Conservation (phyloP, 2,113 vertebrate species). For the Thymallus thymallus region DNA sequence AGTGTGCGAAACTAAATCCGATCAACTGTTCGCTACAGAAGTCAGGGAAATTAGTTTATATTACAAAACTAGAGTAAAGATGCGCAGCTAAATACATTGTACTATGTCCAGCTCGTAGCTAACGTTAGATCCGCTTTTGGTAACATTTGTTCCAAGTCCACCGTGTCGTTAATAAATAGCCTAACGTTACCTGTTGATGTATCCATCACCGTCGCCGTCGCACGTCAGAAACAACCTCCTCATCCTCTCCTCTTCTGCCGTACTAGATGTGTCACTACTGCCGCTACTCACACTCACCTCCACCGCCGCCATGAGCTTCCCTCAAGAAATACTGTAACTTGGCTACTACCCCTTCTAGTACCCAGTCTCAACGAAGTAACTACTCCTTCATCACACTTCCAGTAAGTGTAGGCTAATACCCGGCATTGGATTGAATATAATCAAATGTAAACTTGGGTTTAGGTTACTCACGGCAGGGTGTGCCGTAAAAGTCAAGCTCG, state of each 20-base stretch:
- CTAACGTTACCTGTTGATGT: constrained; percentile 82
- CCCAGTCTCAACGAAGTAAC: not conserved
- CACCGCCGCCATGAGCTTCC: constrained; percentile 73
- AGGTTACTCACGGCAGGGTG: not conserved
- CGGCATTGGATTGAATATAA: too few relatives aligned
- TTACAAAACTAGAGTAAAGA: not conserved
- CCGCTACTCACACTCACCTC: constrained; percentile 56
- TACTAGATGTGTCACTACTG: constrained; percentile 79
- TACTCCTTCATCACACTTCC: not conserved
- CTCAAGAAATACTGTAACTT: constrained; percentile 1
- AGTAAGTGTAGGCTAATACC: not conserved
- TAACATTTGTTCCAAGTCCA: not conserved
- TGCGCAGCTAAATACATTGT: not conserved
- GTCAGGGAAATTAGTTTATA: not conserved
- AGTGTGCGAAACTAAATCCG: not conserved
- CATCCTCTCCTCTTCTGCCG: constrained; percentile 79
- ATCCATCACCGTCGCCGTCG: constrained; percentile 79
- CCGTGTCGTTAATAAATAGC: not conserved
- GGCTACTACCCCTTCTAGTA: not conserved
- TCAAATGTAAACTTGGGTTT: not conserved
- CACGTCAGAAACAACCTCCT: constrained; percentile 80
- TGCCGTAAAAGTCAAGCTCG: not conserved
- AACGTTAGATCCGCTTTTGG: not conserved
- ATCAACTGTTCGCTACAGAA: not conserved
- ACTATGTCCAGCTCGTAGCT: not conserved